A percentile compares a stretch with the other conserved stretches of the same genome.
Evolutionary conservation across 1,140 invertebrate genomes (phyloP).

Genomic region (Chionoecetes opilio): DNA sequence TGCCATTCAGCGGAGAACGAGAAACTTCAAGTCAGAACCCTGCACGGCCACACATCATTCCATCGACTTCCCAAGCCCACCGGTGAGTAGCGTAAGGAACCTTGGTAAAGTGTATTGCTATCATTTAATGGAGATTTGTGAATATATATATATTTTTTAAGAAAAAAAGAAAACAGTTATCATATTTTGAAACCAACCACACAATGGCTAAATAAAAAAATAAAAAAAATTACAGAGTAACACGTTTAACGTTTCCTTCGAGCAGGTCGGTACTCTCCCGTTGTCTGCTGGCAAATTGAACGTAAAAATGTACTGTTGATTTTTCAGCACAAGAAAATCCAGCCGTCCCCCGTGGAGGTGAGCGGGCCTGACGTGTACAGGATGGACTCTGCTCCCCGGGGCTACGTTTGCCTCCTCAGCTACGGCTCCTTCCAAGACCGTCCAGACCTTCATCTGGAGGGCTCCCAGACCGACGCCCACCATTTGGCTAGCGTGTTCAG

Average conservation of each 20-base stretch:
- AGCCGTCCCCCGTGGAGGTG: background rate
- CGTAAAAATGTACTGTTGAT: background rate
- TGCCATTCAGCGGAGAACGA: background rate
- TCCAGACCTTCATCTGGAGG: constrained; percentile 53
- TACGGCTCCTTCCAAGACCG: constrained; percentile 60
- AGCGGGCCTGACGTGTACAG: constrained; percentile 28
- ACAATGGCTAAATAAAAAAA: too few species aligned
- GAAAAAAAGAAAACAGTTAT: too few species aligned
- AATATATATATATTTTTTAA: too few species aligned
- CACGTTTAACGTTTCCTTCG: background rate
- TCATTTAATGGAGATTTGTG: too few species aligned
- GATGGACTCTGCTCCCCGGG: constrained; percentile 14
- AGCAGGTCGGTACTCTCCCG: background rate
- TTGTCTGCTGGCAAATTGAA: background rate
- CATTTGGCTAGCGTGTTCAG: constrained; percentile 61
- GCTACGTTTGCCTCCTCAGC: constrained; percentile 66
- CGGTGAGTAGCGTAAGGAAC: background rate
- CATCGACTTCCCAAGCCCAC: background rate
- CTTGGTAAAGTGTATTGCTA: too few species aligned
- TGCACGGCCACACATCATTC: background rate
- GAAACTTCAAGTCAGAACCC: background rate
- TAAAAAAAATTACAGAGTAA: too few species aligned
- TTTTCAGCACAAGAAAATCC: background rate
- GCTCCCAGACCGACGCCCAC: constrained; percentile 22
- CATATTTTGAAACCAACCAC: too few species aligned